These are phyloP conservation scores for Tetragnatha versicolor DNA, from an alignment of 1,140 invertebrate genomes.

Conservation along the genomic window DNA sequence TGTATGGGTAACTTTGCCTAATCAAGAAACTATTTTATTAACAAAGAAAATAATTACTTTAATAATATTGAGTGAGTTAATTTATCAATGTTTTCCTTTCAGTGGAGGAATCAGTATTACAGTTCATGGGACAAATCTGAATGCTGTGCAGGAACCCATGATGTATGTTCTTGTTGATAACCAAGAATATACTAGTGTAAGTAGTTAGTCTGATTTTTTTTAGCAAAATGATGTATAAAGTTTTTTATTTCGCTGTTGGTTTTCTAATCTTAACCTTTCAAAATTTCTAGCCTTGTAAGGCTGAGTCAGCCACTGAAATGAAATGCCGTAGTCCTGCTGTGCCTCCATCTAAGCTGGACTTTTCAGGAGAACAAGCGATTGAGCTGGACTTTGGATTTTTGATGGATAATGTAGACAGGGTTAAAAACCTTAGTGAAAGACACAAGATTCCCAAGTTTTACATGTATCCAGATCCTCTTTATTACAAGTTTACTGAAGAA, in stretches of 20 bases:
- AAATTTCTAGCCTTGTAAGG: conserved; percentile 72
- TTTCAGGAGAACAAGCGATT: conserved; percentile 74
- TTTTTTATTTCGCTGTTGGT: too few species aligned
- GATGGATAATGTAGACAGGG: conserved; percentile 89
- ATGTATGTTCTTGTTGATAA: conserved; percentile 90
- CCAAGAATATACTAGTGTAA: conserved; percentile 76
- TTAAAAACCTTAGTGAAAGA: conserved; percentile 78
- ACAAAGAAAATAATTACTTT: too few species aligned
- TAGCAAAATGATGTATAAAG: too few species aligned
- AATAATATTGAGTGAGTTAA: too few species aligned
- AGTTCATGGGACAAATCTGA: conserved; percentile 86
- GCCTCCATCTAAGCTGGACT: conserved; percentile 69
- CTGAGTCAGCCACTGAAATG: conserved; percentile 80
- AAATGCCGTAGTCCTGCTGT: conserved; percentile 83
- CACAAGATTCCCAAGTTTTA: conserved; percentile 73
- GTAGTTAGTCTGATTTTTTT: conserved; percentile 59
- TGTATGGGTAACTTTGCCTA: too few species aligned
- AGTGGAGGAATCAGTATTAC: conserved; percentile 88
- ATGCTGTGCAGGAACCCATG: conserved; percentile 85
- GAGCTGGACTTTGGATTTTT: conserved; percentile 89
- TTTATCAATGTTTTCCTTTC: conserved; percentile 63
- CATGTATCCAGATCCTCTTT: conserved; percentile 90
- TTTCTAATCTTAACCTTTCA: too few species aligned
- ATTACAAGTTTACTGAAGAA: conserved; percentile 86
- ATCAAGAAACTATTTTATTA: too few species aligned